Evolutionary conservation across 2,797 vertebrate genomes (phyloP).

Genomic region (Eulemur coronatus): DNA sequence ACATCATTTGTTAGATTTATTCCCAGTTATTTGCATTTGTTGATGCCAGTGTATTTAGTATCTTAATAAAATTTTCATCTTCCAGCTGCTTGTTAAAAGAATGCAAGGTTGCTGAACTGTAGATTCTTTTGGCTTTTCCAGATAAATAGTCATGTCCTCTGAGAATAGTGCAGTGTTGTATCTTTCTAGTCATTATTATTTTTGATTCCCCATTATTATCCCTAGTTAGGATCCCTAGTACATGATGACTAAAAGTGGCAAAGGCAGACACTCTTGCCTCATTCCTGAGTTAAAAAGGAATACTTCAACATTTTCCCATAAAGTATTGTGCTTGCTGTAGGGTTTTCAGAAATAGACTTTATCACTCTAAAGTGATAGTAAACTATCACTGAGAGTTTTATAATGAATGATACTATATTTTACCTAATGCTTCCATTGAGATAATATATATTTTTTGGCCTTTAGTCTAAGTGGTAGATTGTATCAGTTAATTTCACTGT

Average conservation of each 20-base stretch:
- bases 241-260: not conserved
- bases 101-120: not conserved
- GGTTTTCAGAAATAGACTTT: not conserved
- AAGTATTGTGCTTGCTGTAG: not conserved
- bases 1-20: not conserved
- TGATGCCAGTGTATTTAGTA: not conserved
- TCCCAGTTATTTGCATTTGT: not conserved
- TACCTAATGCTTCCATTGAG: not conserved
- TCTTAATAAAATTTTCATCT: slow-evolving; percentile 30
- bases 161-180: not conserved
- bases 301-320: not conserved
- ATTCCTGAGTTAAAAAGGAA: not conserved
- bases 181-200: not conserved
- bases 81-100: not conserved
- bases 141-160: not conserved
- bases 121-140: not conserved
- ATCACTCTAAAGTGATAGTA: not conserved
- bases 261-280: not conserved
- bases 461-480: not conserved
- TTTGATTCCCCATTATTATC: not conserved
- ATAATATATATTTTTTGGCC: not conserved
- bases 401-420: not conserved
- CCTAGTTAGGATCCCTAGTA: not conserved
- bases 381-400: not conserved
- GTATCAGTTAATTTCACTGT: not conserved